Evolutionary conservation across 92 coral and sea anemone species (phyloP).

Genomic region (Zoanthus solanderi): DNA sequence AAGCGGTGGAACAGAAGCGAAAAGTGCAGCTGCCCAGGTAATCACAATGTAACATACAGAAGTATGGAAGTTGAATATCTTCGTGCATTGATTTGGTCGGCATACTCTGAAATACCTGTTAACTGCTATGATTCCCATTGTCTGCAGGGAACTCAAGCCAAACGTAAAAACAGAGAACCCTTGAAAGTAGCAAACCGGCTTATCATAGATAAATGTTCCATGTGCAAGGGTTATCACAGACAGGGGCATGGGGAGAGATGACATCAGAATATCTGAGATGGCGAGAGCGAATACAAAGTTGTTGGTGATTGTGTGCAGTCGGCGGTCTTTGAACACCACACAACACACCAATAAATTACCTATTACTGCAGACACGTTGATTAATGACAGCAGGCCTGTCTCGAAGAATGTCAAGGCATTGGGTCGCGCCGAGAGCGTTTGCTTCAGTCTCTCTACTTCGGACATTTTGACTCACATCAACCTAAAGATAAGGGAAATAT

Average conservation of each 20-base stretch:
- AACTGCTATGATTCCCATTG: conserved; percentile 75
- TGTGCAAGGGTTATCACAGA: conserved; percentile 57
- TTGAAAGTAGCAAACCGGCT: conserved; percentile 60
- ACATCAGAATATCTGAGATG: conserved; percentile 74
- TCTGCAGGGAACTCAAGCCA: conserved; percentile 64
- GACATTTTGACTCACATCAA: background rate
- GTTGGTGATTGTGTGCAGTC: conserved; percentile 70
- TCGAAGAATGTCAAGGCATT: background rate
- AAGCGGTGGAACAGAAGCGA: conserved; percentile 72
- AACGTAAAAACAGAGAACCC: conserved; percentile 74
- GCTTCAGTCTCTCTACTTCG: background rate
- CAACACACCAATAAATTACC: conserved; percentile 75
- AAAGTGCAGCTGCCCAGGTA: conserved; percentile 59
- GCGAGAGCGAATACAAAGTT: conserved; percentile 74
- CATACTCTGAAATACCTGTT: conserved; percentile 73
- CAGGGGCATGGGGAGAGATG: conserved; percentile 73
- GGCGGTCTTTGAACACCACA: conserved; percentile 68
- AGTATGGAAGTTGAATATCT: conserved; percentile 53
- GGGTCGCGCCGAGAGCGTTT: background rate
- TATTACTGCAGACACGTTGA: conserved; percentile 53
- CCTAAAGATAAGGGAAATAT: background rate
- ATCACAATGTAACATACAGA: conserved; percentile 37
- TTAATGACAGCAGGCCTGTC: conserved; percentile 43
- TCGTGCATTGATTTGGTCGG: conserved; percentile 53
- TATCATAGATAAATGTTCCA: conserved; percentile 64